phyloP scores from a whole-genome alignment of 1,140 invertebrate species.

The Mercenaria mercenaria region DNA sequence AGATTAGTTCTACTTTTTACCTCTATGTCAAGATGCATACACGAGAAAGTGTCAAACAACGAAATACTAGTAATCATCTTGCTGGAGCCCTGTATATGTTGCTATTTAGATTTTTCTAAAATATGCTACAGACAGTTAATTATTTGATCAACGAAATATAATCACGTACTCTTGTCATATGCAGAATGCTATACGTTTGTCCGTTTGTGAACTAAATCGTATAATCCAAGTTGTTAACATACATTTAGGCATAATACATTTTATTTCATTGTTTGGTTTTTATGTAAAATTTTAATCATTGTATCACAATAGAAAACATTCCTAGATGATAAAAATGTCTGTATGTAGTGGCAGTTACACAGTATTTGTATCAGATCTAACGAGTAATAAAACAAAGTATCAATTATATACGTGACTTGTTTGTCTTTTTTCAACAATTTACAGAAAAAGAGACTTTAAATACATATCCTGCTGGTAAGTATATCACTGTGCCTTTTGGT shows the following conservation, averaged over 20 bases:
- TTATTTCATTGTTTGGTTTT: neutral
- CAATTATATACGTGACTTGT: neutral
- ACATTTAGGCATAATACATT: neutral
- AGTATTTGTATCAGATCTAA: slow-evolving; percentile 17
- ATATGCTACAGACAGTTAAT: too few species aligned
- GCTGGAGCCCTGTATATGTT: too few species aligned
- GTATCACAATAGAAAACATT: slow-evolving; percentile 22
- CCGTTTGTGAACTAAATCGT: neutral
- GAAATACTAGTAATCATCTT: too few species aligned
- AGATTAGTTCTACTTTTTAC: too few species aligned
- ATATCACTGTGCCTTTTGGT: too few species aligned
- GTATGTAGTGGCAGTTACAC: neutral
- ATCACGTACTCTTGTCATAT: neutral
- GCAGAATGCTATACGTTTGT: neutral
- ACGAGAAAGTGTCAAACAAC: too few species aligned
- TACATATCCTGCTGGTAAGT: too few species aligned
- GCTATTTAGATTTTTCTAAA: too few species aligned
- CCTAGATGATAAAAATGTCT: slow-evolving; percentile 17
- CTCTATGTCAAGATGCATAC: too few species aligned
- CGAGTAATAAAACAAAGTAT: neutral
- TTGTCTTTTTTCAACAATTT: neutral
- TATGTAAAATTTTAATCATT: neutral
- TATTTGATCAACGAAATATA: neutral
- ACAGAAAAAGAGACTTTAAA: too few species aligned
- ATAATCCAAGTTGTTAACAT: neutral